Evolutionary conservation across 2,797 vertebrate genomes (phyloP), one percentile per base, ranked within the genome.

Genomic region (Benthosema pterotum): DNA sequence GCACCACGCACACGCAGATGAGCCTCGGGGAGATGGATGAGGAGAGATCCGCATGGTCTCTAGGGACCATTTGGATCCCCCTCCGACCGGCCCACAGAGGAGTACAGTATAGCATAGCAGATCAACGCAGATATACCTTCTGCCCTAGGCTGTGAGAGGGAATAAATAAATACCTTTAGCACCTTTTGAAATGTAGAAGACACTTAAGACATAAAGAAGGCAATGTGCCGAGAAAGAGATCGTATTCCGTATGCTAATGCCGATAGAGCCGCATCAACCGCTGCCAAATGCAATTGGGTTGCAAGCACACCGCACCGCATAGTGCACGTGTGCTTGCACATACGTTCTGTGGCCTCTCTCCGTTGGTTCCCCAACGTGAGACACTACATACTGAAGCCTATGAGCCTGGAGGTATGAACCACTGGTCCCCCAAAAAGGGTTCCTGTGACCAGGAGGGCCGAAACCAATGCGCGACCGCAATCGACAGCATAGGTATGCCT

Each of bases 141-240:
- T 73, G 64, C 58, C 69, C 67, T 49, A 56, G 60, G 53, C 75
- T 78, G 82, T 76, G 88, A 87, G 63, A 78, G 71, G 49, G 52
- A 18, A 74, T n/a, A 67, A 65, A 25, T 25, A 25, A 25, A 25
- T 25, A 25, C 22, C 22, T 25, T 25, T 25, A 4, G 22, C 22
- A 25, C 75, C 71, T 74, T 85, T 89, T 87, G 78, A 77, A 80
- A 81, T 84, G 66, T 72, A 65, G 69, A 82, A 85, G 65, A 70
- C 68, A 58, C 32, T 51, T 2, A 9, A 55, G 50, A 69, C 67
- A 80, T 75, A 75, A 58, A 71, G 74, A 79, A 69, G 77, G 65
- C 69, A 75, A 68, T 69, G 77, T 25, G 52, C 67, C 52, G 14
- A 65, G 58, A 9, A 38, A 9, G 11, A 38, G 32, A 38, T 38